Base-by-base conservation (phyloP, 2,113 vertebrate species). In the Phoxinus phoxinus region DNA sequence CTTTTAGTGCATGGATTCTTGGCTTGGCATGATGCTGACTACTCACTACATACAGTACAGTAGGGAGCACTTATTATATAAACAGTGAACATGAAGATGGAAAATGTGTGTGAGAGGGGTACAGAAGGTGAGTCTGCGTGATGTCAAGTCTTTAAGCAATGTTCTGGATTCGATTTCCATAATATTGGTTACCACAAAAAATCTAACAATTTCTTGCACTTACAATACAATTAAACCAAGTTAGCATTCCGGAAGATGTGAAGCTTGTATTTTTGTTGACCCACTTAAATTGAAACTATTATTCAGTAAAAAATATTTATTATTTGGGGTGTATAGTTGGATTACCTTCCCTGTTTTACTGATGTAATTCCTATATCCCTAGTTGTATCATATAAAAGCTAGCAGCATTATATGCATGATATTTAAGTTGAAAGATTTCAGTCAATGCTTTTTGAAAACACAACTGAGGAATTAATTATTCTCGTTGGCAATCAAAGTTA, bases 1-100 rank as follows among this genome's bases (percentile, higher is more conserved):
- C 92, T 95, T 96, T 95, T 96, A 97, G 97, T 95, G 91, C 94
- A 94, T 96, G 95, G 94, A 94, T 87, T 93, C 94, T 95, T 95
- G 96, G 89, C 95, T 91, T 88, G 85, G 46, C 76, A 86, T 84
- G 85, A 61, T 53, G 76, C 19, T 83, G 87, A 83, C 41, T 61
- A 35, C 73, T 73, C 85, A 78, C 17, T 13, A 35, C 85, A 84
- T 84, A 79, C 85, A 80, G 61, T 84, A 79, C 85, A 80, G 51
- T 88, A 89, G 84, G 85, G 86, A 41, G 41, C 10, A 48, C 59
- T 85, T 86, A 85, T 56, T 79, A 56, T 35, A 58, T 79, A 83
- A 84, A 79, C 84, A 37, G 30, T 67, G 72, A 85, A 71, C 73
- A 74, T 72, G 75, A 74, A 30, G 30, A 84, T 58, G 82, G 56